These are phyloP conservation scores for Numenius phaeopus DNA, from an alignment of 2,797 vertebrate species.

Conservation along the genomic window DNA sequence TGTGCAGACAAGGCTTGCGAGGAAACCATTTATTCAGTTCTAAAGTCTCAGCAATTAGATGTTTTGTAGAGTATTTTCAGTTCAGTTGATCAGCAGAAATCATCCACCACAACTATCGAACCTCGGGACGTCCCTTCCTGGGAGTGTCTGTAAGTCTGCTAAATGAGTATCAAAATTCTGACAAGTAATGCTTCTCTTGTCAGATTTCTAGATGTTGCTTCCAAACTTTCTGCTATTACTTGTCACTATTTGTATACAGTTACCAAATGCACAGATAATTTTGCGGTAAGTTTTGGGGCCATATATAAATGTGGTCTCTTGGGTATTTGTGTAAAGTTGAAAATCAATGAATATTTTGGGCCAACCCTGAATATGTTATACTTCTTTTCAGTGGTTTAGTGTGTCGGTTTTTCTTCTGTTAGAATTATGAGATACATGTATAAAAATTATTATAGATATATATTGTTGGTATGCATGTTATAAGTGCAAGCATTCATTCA, in stretches of 20 bases:
- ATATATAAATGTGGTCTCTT: background rate
- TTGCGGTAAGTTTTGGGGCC: background rate
- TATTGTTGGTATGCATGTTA: background rate
- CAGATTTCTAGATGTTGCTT: background rate
- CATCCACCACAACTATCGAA: background rate
- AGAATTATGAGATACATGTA: background rate
- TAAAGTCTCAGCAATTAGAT: background rate
- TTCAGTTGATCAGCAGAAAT: background rate
- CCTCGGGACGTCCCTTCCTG: background rate
- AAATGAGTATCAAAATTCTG: background rate
- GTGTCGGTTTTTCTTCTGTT: background rate
- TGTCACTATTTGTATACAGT: background rate
- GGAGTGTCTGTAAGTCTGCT: background rate
- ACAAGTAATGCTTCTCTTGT: background rate
- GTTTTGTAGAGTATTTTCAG: background rate
- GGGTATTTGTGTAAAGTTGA: background rate
- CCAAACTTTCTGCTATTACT: background rate
- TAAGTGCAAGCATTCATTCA: background rate
- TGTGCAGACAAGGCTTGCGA: background rate
- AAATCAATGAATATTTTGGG: background rate
- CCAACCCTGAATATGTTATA: background rate
- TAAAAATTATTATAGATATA: background rate
- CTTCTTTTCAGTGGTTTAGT: constrained; percentile 6
- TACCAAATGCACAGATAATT: background rate
- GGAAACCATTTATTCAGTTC: background rate